phyloP scores from a whole-genome alignment of 2,797 vertebrate species.

The Lacerta bilineata region DNA sequence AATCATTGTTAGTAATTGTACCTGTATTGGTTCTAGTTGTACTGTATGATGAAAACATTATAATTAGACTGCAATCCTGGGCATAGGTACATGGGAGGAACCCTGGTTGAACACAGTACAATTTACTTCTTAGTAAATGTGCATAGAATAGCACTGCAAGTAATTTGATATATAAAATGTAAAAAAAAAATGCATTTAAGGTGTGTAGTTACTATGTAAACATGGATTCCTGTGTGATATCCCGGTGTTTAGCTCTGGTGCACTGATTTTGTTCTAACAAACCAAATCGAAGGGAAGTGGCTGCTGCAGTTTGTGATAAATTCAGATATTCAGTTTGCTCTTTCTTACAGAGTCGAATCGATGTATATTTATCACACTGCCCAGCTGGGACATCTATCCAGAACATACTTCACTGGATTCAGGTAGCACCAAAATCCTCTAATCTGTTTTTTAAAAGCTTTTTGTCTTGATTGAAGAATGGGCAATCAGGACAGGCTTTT shows the following conservation, averaged over 20 bases:
- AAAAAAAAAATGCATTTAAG: not conserved
- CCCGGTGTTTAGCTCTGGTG: not conserved
- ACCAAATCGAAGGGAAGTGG: not conserved
- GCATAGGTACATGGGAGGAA: no score
- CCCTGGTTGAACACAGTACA: not conserved
- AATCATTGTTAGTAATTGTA: no score
- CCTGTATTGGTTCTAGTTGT: not conserved
- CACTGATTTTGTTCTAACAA: not conserved
- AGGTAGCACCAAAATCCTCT: constrained; percentile 35
- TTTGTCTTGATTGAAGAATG: not conserved
- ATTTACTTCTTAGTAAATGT: not conserved
- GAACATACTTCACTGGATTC: constrained; percentile 69
- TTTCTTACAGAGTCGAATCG: constrained; percentile 63
- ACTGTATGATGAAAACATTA: not conserved
- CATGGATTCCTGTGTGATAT: not conserved
- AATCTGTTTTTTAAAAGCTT: not conserved
- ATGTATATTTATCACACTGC: constrained; percentile 73
- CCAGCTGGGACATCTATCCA: constrained; percentile 76
- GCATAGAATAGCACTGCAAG: not conserved
- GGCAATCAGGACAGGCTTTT: no score
- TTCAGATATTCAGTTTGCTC: not conserved
- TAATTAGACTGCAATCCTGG: no score
- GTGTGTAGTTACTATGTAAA: not conserved
- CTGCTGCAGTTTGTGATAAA: not conserved
- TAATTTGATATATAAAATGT: not conserved